Percentiles rank a stretch among this genome's conserved stretches.
Evolutionary conservation across 1,140 invertebrate species (phyloP).

Genomic region (Scaptomyza hsui): DNA sequence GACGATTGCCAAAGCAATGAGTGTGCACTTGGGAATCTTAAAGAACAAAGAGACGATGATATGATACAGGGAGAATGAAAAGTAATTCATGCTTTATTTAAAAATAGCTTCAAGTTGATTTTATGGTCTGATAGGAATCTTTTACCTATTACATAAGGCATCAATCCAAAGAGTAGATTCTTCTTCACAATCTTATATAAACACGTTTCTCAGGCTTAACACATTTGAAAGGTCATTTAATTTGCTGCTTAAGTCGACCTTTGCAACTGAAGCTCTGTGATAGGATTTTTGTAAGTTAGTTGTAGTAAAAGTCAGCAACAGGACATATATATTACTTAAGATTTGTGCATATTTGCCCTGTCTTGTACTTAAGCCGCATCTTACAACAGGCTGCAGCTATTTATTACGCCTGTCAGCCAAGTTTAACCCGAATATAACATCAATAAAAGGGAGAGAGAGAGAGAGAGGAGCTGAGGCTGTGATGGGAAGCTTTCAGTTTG

Average conservation of each 20-base stretch:
- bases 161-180: too few species aligned
- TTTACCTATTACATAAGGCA: too few species aligned
- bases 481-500: conserved; percentile 29
- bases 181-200: too few species aligned
- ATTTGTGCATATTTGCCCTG: conserved; percentile 4
- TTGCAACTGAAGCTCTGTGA: conserved; percentile 9
- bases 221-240: neutral
- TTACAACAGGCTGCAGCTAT: conserved; percentile 23
- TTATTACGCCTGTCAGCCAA: conserved; percentile 26
- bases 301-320: neutral
- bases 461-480: neutral
- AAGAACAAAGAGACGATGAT: neutral
- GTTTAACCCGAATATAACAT: conserved; percentile 28
- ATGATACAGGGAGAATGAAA: neutral
- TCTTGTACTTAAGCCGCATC: conserved; percentile 8
- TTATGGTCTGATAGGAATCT: neutral
- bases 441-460: conserved; percentile 1
- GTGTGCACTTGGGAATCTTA: conserved; percentile 22
- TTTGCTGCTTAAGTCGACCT: neutral
- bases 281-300: conserved; percentile 7
- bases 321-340: conserved; percentile 34
- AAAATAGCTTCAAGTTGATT: neutral
- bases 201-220: too few species aligned
- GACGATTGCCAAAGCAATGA: conserved; percentile 8
- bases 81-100: neutral